phyloP scores from a whole-genome alignment of 1,140 invertebrate species.

The Mya arenaria region DNA sequence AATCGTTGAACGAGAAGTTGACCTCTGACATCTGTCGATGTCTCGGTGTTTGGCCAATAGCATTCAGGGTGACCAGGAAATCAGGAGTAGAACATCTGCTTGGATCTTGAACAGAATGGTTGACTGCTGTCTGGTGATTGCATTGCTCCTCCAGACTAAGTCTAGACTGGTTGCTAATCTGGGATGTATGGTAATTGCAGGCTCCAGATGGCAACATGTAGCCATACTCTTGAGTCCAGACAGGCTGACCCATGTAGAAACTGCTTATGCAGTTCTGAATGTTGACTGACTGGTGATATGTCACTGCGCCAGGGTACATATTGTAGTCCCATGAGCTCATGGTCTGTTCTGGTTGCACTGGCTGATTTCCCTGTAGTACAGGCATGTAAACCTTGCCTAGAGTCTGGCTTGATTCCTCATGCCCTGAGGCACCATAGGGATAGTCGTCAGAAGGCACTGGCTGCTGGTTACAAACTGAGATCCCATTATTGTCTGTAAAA shows the following conservation, averaged over 20 bases:
- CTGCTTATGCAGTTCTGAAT: constrained; percentile 40
- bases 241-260: constrained; percentile 11
- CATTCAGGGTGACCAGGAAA: constrained; percentile 55
- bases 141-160: no score
- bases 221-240: constrained; percentile 23
- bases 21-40: constrained; percentile 2
- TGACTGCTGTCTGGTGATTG: constrained; percentile 30
- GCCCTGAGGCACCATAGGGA: neutral
- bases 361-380: neutral
- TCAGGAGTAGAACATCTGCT: constrained; percentile 67
- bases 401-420: neutral
- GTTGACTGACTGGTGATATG: constrained; percentile 46
- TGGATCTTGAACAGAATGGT: constrained; percentile 34
- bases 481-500: neutral
- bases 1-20: constrained; percentile 1
- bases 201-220: no score
- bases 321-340: constrained; percentile 28
- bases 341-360: neutral
- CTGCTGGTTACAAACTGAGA: neutral
- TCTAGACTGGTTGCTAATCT: no score
- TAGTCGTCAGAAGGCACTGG: no score
- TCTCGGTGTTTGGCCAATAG: constrained; percentile 39
- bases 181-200: no score
- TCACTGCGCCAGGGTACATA: constrained; percentile 29
- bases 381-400: neutral